These are phyloP conservation scores for Dipus sagitta DNA, from an alignment of 2,797 vertebrate genomes.

Conservation along the genomic window DNA sequence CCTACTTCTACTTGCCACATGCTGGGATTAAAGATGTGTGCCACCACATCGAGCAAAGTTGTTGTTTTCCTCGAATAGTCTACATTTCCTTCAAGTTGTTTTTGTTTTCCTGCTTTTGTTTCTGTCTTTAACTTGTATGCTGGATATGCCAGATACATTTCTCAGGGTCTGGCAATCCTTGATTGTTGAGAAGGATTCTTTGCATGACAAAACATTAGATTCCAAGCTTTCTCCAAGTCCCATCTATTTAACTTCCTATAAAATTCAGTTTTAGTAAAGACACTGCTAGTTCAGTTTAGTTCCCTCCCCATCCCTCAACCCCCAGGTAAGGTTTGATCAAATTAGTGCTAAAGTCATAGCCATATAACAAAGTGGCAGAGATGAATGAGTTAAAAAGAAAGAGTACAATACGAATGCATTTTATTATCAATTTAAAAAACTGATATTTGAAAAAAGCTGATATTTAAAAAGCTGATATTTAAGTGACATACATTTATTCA, in stretches of 20 bases:
- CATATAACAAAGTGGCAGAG: no score
- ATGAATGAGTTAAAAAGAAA: neutral
- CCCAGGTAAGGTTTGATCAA: no score
- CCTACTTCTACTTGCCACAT: no score
- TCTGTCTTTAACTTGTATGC: neutral
- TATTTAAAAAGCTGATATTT: constrained; percentile 7
- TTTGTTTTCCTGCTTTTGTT: neutral
- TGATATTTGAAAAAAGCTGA: no score
- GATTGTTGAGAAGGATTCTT: neutral
- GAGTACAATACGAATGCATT: neutral
- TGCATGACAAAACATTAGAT: neutral
- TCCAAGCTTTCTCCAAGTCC: neutral
- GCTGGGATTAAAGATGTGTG: no score
- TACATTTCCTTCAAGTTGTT: constrained; percentile 2
- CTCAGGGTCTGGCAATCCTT: neutral
- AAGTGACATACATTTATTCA: neutral
- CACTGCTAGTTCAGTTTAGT: neutral
- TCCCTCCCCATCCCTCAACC: no score
- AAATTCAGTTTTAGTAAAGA: neutral
- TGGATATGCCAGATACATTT: neutral
- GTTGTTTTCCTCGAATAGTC: constrained; percentile 11
- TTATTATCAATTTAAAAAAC: constrained; percentile 32
- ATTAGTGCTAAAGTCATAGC: no score
- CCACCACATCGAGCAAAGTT: neutral
- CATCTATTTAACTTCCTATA: neutral